phyloP scores from a whole-genome alignment of 2,888 invertebrate species.

The Drosophila nr. perissopoda region DNA sequence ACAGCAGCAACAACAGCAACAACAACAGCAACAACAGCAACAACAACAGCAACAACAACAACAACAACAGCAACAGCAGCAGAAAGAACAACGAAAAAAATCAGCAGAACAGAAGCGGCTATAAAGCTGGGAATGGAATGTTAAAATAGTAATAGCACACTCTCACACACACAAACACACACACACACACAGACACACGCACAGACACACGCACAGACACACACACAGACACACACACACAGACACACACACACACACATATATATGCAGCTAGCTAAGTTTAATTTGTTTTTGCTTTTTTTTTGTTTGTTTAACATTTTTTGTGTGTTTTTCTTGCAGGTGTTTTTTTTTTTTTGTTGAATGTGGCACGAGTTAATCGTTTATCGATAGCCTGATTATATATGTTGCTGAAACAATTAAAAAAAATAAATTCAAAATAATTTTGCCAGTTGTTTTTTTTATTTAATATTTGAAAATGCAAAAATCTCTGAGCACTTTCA shows the following conservation, averaged over 20 bases:
- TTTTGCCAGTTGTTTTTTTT: background rate
- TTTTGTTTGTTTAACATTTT: background rate
- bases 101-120: conserved; percentile 22
- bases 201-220: too few species aligned
- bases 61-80: conserved; percentile 8
- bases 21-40: conserved; percentile 3
- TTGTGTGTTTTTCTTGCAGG: background rate
- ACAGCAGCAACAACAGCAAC: conserved; percentile 21
- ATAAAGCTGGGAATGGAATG: conserved; percentile 41
- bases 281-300: background rate
- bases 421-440: too few species aligned
- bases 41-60: conserved; percentile 5
- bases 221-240: background rate
- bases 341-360: background rate
- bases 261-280: background rate
- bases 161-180: background rate
- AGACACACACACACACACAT: too few species aligned
- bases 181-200: too few species aligned
- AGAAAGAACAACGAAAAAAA: background rate
- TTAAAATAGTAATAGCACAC: conserved; percentile 31
- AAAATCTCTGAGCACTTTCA: background rate
- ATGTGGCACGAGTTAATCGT: background rate
- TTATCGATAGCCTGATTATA: background rate
- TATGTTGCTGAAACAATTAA: background rate
- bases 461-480: background rate